These are phyloP conservation scores for Apistogramma diplotaenia DNA, from an alignment of 2,113 vertebrate genomes.

Conservation along the genomic window DNA sequence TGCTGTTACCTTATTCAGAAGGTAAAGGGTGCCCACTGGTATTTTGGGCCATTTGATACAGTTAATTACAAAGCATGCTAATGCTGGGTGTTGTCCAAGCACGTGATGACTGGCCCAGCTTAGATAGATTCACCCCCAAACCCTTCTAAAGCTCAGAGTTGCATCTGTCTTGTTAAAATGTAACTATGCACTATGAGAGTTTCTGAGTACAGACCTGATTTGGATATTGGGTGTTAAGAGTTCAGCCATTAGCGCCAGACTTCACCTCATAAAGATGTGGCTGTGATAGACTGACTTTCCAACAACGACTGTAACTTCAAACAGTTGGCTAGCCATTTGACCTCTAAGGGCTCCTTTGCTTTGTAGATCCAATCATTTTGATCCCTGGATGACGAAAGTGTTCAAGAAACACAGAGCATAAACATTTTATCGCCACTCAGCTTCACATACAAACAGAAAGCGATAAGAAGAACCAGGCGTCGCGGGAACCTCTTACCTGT, in stretches of 20 bases:
- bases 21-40: too few relatives aligned
- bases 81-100: too few relatives aligned
- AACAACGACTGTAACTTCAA: neutral
- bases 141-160: too few relatives aligned
- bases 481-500: neutral
- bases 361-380: neutral
- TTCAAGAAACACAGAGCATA: neutral
- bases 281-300: neutral
- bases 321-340: neutral
- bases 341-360: neutral
- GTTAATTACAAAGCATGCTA: too few relatives aligned
- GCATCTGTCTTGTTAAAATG: too few relatives aligned
- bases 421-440: neutral
- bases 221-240: neutral
- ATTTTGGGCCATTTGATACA: neutral
- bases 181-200: too few relatives aligned
- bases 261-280: neutral
- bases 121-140: too few relatives aligned
- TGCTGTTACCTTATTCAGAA: neutral
- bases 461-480: neutral
- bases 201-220: neutral
- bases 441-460: neutral
- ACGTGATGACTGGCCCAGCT: too few relatives aligned
- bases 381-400: neutral
- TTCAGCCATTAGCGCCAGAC: neutral